Evolutionary conservation across 2,797 vertebrate genomes (phyloP).

Genomic region (Epinephelus malabaricus): DNA sequence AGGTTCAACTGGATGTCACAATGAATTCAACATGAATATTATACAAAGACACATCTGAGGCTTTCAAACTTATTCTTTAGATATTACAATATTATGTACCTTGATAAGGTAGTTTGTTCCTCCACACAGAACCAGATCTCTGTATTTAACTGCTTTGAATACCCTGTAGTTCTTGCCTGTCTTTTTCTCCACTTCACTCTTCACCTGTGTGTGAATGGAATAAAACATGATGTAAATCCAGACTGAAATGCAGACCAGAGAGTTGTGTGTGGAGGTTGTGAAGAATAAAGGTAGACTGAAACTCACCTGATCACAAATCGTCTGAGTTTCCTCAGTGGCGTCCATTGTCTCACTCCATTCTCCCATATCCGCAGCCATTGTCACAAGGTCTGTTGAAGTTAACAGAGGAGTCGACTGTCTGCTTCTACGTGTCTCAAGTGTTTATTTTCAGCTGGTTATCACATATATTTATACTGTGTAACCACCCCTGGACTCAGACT

Average conservation of each 20-base stretch:
- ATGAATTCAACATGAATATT: background rate
- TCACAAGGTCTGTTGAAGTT: background rate
- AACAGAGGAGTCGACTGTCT: no score
- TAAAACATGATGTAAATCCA: no score
- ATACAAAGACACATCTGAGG: background rate
- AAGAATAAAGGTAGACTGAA: background rate
- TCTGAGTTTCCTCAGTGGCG: conserved; percentile 1
- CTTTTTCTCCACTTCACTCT: no score
- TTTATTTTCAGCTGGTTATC: background rate
- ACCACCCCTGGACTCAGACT: background rate
- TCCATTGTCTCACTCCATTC: accelerated
- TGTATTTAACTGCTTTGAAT: no score
- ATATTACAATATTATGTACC: no score
- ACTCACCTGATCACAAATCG: conserved; percentile 23
- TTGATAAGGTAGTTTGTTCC: no score
- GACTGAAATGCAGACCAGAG: no score
- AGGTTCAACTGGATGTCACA: background rate
- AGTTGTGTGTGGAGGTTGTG: no score
- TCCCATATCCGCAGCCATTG: background rate
- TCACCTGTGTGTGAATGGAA: no score
- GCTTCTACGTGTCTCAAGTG: no score
- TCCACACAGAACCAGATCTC: no score
- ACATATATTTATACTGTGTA: background rate
- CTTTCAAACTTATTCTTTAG: background rate
- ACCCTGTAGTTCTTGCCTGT: no score